Evolutionary conservation across 2,113 vertebrate genomes (phyloP), one percentile per base, ranked within the genome.

Genomic region (Empidonax traillii): DNA sequence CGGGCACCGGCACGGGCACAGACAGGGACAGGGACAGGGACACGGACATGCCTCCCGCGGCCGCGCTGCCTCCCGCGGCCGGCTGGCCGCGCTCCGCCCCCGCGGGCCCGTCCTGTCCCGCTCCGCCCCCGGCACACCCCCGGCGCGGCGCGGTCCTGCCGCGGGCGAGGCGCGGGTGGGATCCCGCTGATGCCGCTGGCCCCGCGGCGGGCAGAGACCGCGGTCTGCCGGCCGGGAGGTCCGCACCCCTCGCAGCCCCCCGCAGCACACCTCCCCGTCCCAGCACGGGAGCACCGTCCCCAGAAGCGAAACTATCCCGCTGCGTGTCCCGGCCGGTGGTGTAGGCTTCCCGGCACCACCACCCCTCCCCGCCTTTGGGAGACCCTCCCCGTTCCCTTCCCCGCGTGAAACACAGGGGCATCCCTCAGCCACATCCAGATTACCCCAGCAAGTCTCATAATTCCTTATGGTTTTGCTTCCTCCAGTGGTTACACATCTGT

Each of bases 51-150:
- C 44, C 46, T 52, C 28, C 62, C 62, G 62, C 17, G 61, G 8
- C 61, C 39, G 19, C 18, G 30, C 53, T 9, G 27, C 63, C 55
- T 53, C 43, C 65, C 65, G 43, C 41, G 41, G 20, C 20, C 41
- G 46, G 35, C 51, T 51, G 59, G 43, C 85, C 76, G 37, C 55
- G 14, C 85, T 46, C 75, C 69, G 44, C 51, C 53, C 55, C 44
- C 37, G 14, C 35, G 51, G 27, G 44, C 68, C 25, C 63, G 41
- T 47, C 73, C 35, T 31, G 71, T 20, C 18, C 56, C 76, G 81
- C 78, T 37, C 61, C 61, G 86, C 93, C 90, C 90, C 85, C 75
- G 39, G 76, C 91, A 27, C 91, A 85, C 76, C 78, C 41, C 68
- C 22, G 78, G 56, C 14, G 9, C 53, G 55, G 51, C 9, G 43